Percentiles rank a stretch among this genome's conserved stretches.
Conservation (phyloP, 2,797 vertebrate species). For the Rhodeus uyekii region DNA sequence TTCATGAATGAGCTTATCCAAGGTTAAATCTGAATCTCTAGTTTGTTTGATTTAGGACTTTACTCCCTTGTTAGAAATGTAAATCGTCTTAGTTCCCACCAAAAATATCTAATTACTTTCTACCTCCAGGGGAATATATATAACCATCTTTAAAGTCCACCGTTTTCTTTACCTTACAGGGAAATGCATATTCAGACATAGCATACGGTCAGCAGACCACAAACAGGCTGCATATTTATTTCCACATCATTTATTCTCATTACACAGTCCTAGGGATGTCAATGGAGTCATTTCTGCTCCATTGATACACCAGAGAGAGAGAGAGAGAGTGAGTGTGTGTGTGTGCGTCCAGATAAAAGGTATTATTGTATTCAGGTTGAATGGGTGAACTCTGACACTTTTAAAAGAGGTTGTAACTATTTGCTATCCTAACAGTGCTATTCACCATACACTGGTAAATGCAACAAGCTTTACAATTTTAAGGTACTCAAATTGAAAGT, state of each 20-base stretch:
- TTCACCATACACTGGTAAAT: constrained; percentile 63
- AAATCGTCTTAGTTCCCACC: background rate
- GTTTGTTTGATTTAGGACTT: background rate
- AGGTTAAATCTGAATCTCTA: background rate
- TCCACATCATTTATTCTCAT: constrained; percentile 85
- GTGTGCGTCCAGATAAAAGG: constrained; percentile 58
- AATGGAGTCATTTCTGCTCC: constrained; percentile 75
- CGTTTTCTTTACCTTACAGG: background rate
- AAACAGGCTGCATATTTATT: constrained; percentile 79
- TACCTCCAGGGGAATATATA: background rate
- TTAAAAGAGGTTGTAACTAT: constrained; percentile 76
- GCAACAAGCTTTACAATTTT: constrained; percentile 57
- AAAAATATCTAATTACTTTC: background rate
- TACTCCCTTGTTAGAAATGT: background rate
- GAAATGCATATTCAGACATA: constrained; percentile 14
- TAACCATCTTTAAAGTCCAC: background rate
- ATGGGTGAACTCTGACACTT: constrained; percentile 78
- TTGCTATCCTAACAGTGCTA: constrained; percentile 63
- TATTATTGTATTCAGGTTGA: constrained; percentile 69
- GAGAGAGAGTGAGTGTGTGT: background rate
- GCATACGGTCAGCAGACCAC: constrained; percentile 62
- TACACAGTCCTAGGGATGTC: constrained; percentile 75
- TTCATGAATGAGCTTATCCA: background rate
- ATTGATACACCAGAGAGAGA: constrained; percentile 64
- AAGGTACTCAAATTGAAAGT: too few relatives aligned